Conservation (phyloP, 2,888 invertebrate species). For the Mayetiola destructor region DNA sequence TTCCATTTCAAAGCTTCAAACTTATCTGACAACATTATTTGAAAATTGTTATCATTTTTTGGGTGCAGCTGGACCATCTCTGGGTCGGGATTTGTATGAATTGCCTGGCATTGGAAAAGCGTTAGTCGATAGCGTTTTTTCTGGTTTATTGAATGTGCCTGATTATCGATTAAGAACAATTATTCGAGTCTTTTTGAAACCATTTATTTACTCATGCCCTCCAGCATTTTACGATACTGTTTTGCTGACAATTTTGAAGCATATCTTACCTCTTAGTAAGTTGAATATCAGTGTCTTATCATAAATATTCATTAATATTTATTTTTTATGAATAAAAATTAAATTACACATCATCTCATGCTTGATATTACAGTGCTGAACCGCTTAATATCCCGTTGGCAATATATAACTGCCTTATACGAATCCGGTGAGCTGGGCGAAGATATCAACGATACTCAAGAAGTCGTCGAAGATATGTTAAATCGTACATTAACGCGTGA, state of each 20-base stretch:
- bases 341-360: too few species aligned
- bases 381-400: slow-evolving; percentile 62
- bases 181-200: slow-evolving; percentile 70
- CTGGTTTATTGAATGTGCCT: slow-evolving; percentile 48
- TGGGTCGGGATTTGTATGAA: slow-evolving; percentile 77
- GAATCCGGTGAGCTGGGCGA: slow-evolving; percentile 64
- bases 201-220: slow-evolving; percentile 75
- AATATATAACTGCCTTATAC: slow-evolving; percentile 58
- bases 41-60: slow-evolving; percentile 71
- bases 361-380: slow-evolving; percentile 43
- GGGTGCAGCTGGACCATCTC: slow-evolving; percentile 58
- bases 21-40: slow-evolving; percentile 60
- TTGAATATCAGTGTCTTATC: slow-evolving; percentile 22
- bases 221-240: slow-evolving; percentile 62
- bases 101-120: slow-evolving; percentile 60
- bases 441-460: slow-evolving; percentile 62
- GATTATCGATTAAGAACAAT: slow-evolving; percentile 74
- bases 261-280: slow-evolving; percentile 65
- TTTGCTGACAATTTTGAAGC: slow-evolving; percentile 62
- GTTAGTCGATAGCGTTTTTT: slow-evolving; percentile 46
- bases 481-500: slow-evolving; percentile 76
- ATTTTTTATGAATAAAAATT: too few species aligned
- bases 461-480: slow-evolving; percentile 72
- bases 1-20: slow-evolving; percentile 70
- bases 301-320: too few species aligned